A percentile compares a stretch with the other conserved stretches of the same genome.
phyloP scores from a whole-genome alignment of 2,888 invertebrate genomes.

The Cremastobaeus sp. region DNA sequence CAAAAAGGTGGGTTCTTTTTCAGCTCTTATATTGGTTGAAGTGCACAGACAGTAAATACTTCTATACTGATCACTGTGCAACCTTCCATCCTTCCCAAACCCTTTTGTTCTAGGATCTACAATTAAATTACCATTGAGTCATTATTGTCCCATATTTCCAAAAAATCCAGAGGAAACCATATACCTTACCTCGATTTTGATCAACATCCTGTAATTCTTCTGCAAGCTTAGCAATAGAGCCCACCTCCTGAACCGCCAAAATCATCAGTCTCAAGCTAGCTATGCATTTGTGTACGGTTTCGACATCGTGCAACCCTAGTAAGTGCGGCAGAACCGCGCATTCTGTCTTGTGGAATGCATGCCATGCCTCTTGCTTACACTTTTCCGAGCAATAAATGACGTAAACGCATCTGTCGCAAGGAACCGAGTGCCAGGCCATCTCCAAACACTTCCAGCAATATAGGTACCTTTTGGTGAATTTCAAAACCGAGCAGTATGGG shows the following conservation, averaged over 20 bases:
- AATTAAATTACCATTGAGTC: not conserved
- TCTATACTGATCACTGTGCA: slow-evolving; percentile 73
- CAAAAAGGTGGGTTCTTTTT: not conserved
- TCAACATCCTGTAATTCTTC: slow-evolving; percentile 75
- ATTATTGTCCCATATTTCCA: too few species aligned
- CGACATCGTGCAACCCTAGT: not conserved
- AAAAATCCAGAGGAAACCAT: slow-evolving; percentile 46
- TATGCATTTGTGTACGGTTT: not conserved
- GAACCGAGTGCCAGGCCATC: slow-evolving; percentile 81
- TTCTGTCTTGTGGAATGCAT: slow-evolving; percentile 87
- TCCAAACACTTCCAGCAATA: slow-evolving; percentile 86
- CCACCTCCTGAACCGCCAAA: not conserved
- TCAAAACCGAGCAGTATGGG: slow-evolving; percentile 83
- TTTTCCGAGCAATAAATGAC: slow-evolving; percentile 83
- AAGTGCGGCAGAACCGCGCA: slow-evolving; percentile 79
- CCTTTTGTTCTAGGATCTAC: slow-evolving; percentile 13
- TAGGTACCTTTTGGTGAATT: slow-evolving; percentile 80
- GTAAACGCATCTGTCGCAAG: slow-evolving; percentile 83
- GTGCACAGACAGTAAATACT: slow-evolving; percentile 80
- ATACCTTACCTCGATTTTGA: slow-evolving; percentile 79
- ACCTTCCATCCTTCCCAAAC: slow-evolving; percentile 64
- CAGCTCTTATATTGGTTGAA: not conserved
- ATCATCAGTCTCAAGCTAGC: not conserved
- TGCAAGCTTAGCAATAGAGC: not conserved
- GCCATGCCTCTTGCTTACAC: slow-evolving; percentile 83